Conservation (phyloP, 1,140 invertebrate species). For the Gonioctena quinquepunctata region DNA sequence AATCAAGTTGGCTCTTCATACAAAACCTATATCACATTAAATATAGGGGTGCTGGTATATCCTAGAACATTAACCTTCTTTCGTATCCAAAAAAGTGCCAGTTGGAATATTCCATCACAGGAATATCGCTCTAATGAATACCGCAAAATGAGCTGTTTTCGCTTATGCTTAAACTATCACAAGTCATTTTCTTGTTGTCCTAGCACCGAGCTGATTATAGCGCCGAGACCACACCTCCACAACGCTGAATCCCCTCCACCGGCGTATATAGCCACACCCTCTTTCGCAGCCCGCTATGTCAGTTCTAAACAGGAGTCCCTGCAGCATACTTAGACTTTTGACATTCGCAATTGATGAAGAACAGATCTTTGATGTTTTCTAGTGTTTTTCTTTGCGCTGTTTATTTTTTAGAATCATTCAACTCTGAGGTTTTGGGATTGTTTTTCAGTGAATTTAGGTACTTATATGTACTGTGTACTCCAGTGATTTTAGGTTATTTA, state of each 20-base stretch:
- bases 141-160: background rate
- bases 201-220: conserved; percentile 9
- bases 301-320: conserved; percentile 9
- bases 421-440: background rate
- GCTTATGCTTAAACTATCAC: background rate
- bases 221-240: conserved; percentile 7
- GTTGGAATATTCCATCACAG: background rate
- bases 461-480: too few relatives aligned
- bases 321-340: background rate
- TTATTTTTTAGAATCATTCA: background rate
- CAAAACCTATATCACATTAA: conserved; percentile 23
- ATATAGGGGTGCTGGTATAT: conserved; percentile 14
- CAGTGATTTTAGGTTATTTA: too few relatives aligned
- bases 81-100: background rate
- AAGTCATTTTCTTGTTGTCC: background rate
- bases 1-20: conserved; percentile 22
- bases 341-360: background rate
- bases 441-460: background rate
- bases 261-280: background rate
- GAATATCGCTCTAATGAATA: background rate
- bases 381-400: conserved; percentile 7
- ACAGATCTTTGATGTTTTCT: background rate
- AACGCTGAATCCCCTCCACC: conserved; percentile 18
- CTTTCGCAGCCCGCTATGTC: background rate
- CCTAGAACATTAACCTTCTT: background rate